Base-by-base conservation (phyloP, 2,113 vertebrate genomes). In the Etheostoma spectabile region DNA sequence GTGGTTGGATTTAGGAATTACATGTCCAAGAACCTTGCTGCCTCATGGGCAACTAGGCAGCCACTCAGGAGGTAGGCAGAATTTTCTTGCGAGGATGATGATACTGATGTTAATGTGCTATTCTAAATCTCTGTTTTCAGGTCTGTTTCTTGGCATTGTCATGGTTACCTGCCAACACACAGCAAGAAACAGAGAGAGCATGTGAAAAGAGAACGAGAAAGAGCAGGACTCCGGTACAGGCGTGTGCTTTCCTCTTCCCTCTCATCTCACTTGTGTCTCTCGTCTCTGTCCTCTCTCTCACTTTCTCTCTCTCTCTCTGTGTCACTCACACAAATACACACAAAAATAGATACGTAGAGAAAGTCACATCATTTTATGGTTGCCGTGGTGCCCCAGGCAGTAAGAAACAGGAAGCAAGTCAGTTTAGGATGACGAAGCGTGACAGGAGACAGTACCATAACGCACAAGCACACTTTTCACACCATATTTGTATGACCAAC, bases 331-430 rank as follows among this genome's bases (percentile, higher is more conserved):
- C 56, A 51, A 14, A 21, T 22, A 70, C 64, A 52, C 77, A 79
- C 55, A 78, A n/a, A 60, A 1, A 74, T 15, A 83, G 12, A 71
- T 5, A 55, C 30, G 51, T 33, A 60, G 22, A 71, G 45, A 81
- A 70, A 69, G 21, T 45, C 51, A 18, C 72, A 81, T 91, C 80
- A 87, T 79, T 73, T 82, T 52, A 83, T 81, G 77, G 79, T 82
- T 84, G 77, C 80, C 69, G 87, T 65, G 62, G 84, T 52, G 69
- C 80, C 78, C 61, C 65, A 46, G 69, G 87, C 73, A 82, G 69
- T 45, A 57, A 35, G 15, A 74, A 71, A 79, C 27, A 72, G 59
- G 63, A 73, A 67, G 64, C 27, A 53, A 82, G 66, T 69, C 60
- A 56, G 57, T 83, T 78, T 64, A 72, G 57, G 67, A 71, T 21